Evolutionary conservation across 2,888 invertebrate genomes (phyloP).

Genomic region (Agrochola litura): DNA sequence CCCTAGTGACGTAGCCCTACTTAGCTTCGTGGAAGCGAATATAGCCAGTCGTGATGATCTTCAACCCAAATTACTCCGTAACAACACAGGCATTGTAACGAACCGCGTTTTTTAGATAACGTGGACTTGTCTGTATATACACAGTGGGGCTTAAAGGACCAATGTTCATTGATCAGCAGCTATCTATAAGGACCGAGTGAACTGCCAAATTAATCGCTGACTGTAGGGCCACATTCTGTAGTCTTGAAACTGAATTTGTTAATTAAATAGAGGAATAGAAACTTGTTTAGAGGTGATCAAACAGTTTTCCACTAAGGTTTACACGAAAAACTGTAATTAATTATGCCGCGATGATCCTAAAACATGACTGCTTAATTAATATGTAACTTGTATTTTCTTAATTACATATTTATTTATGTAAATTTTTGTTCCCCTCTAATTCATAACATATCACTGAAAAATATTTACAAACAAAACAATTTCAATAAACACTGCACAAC

Average conservation of each 20-base stretch:
- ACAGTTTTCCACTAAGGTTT: background rate
- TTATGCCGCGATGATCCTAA: too few relatives aligned
- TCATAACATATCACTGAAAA: constrained; percentile 4
- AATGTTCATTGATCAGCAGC: background rate
- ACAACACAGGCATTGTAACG: too few relatives aligned
- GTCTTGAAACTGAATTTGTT: constrained; percentile 4
- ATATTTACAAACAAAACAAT: constrained; percentile 26
- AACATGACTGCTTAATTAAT: constrained; percentile 9
- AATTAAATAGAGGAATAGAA: constrained; percentile 9
- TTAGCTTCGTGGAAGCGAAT: too few relatives aligned
- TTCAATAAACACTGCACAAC: constrained; percentile 8
- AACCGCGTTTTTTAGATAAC: too few relatives aligned
- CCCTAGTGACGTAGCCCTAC: too few relatives aligned
- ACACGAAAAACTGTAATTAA: background rate
- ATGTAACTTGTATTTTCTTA: background rate
- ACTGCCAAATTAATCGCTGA: background rate
- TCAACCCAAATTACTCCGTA: too few relatives aligned
- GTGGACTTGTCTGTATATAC: background rate
- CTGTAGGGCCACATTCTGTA: background rate
- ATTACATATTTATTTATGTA: background rate
- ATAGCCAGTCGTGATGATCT: too few relatives aligned
- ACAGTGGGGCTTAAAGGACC: background rate
- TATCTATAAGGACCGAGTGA: background rate
- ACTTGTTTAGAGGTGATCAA: background rate
- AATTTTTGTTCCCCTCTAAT: background rate